Conservation (phyloP, 1,140 invertebrate species). For the Phymastichus coffea region DNA sequence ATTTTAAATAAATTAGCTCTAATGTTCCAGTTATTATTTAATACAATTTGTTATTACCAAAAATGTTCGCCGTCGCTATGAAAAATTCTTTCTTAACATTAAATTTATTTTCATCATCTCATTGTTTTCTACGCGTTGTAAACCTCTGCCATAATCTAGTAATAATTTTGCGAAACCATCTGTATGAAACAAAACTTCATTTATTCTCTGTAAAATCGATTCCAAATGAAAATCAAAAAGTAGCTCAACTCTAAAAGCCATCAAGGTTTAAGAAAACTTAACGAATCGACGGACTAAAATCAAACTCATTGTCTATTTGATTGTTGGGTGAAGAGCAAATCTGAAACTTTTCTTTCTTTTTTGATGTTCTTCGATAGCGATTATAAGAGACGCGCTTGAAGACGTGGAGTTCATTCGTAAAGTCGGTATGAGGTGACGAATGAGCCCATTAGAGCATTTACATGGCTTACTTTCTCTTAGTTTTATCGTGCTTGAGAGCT, state of each 20-base stretch:
- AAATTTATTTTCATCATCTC: too few species aligned
- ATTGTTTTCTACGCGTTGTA: constrained; percentile 9
- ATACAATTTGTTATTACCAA: constrained; percentile 17
- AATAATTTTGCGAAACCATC: background rate
- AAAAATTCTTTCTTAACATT: constrained; percentile 3
- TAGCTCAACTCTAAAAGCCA: constrained; percentile 7
- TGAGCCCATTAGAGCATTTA: background rate
- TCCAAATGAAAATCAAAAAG: background rate
- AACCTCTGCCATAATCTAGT: too few species aligned
- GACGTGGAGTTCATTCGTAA: background rate
- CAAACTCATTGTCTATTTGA: too few species aligned
- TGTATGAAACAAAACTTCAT: background rate
- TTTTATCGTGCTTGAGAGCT: constrained; percentile 49
- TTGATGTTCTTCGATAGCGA: background rate
- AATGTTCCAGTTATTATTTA: constrained; percentile 21
- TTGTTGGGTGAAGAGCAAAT: too few species aligned
- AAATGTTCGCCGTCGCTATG: background rate
- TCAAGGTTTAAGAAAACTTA: background rate
- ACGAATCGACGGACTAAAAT: background rate
- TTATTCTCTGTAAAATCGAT: background rate
- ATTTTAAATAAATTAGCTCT: constrained; percentile 21
- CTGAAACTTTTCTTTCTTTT: background rate
- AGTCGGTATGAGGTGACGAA: background rate
- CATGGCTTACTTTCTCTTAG: constrained; percentile 47
- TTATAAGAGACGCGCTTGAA: background rate